Evolutionary conservation across 1,140 invertebrate species (phyloP).

Genomic region (Cataglyphis hispanica): DNA sequence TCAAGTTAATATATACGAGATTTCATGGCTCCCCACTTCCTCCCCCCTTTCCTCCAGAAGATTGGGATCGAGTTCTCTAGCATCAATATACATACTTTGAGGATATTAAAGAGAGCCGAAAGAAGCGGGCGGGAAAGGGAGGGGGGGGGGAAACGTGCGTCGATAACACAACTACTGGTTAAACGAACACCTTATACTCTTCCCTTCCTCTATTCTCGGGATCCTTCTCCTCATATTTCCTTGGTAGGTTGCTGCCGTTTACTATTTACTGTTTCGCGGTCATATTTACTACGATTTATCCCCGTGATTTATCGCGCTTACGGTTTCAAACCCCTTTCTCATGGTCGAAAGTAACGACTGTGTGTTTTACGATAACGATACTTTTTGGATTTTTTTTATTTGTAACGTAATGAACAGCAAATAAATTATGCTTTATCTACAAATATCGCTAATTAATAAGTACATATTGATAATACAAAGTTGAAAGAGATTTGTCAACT

Average conservation of each 20-base stretch:
- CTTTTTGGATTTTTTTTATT: not conserved
- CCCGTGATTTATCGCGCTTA: slow-evolving; percentile 11
- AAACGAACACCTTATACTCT: slow-evolving; percentile 28
- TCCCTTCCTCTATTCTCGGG: not conserved
- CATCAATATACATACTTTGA: slow-evolving; percentile 1
- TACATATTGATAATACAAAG: too few species aligned
- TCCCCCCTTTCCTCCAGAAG: not conserved
- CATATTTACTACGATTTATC: slow-evolving; percentile 53
- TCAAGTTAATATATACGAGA: not conserved
- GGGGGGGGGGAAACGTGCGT: not conserved
- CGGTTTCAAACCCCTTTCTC: slow-evolving; percentile 29
- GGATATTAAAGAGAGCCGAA: slow-evolving; percentile 42
- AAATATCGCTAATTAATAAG: too few species aligned
- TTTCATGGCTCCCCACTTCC: not conserved
- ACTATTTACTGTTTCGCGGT: slow-evolving; percentile 36
- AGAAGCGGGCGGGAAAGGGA: not conserved
- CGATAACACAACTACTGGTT: slow-evolving; percentile 28
- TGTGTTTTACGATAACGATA: slow-evolving; percentile 36
- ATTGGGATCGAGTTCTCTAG: not conserved
- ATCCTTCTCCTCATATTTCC: slow-evolving; percentile 39
- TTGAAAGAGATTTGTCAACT: too few species aligned
- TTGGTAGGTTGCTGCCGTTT: slow-evolving; percentile 41
- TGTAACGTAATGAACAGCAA: not conserved
- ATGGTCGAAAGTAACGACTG: not conserved
- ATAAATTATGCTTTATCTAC: not conserved